Conservation (phyloP, 1,140 invertebrate species). For the Drosophila triauraria region DNA sequence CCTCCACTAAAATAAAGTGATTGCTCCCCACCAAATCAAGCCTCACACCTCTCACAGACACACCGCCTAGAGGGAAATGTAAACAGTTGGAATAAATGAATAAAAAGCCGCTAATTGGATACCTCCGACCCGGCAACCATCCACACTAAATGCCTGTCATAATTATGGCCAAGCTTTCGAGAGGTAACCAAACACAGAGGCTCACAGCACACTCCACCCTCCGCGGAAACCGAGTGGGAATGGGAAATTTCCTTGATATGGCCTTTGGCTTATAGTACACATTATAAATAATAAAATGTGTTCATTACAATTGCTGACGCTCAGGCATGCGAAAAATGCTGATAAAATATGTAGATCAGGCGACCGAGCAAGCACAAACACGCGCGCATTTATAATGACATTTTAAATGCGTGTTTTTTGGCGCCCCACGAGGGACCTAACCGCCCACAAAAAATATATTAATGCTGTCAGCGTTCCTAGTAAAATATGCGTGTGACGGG, state of each 20-base stretch:
- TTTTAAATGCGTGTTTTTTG: constrained; percentile 79
- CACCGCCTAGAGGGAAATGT: constrained; percentile 13
- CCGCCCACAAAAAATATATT: constrained; percentile 46
- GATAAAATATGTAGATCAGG: constrained; percentile 73
- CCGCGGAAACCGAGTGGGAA: neutral
- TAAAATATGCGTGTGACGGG: constrained; percentile 47
- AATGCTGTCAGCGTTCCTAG: constrained; percentile 59
- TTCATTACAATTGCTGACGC: constrained; percentile 76
- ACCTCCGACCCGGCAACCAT: constrained; percentile 17
- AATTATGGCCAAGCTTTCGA: constrained; percentile 57
- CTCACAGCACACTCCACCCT: constrained; percentile 14
- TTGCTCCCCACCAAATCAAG: constrained; percentile 2
- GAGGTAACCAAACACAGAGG: constrained; percentile 40
- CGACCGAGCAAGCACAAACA: constrained; percentile 19
- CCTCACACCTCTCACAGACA: constrained; percentile 4
- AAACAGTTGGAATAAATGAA: constrained; percentile 52
- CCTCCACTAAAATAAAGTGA: neutral
- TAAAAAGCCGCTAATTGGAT: constrained; percentile 69
- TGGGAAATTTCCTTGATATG: constrained; percentile 22
- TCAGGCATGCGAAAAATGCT: constrained; percentile 74
- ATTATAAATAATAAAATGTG: constrained; percentile 74
- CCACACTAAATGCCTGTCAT: constrained; percentile 63
- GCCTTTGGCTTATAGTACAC: constrained; percentile 13
- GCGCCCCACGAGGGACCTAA: constrained; percentile 15
- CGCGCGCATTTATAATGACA: constrained; percentile 74